These are phyloP conservation scores for Centruroides sculpturatus DNA, from an alignment of 1,140 invertebrate genomes.

Conservation along the genomic window DNA sequence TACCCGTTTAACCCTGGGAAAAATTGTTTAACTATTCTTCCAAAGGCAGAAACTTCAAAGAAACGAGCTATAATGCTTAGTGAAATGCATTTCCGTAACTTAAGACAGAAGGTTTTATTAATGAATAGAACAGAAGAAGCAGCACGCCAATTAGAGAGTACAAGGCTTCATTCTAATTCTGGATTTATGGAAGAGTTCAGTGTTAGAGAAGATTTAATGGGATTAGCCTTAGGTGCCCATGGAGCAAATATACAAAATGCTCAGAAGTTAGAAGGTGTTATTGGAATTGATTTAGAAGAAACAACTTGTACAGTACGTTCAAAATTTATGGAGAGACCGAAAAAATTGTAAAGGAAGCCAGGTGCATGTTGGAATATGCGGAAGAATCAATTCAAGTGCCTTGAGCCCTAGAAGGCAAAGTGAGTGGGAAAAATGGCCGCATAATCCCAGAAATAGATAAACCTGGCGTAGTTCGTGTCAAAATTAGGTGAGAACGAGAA, in stretches of 20 bases:
- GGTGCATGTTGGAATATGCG: constrained; percentile 88
- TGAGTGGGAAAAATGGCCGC: constrained; percentile 94
- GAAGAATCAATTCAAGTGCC: constrained; percentile 94
- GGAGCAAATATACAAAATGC: constrained; percentile 94
- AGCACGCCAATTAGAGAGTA: constrained; percentile 65
- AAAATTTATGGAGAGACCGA: constrained; percentile 84
- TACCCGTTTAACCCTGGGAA: too few relatives aligned
- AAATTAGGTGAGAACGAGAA: constrained; percentile 97
- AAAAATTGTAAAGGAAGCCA: constrained; percentile 79
- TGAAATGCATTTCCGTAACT: constrained; percentile 92
- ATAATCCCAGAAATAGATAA: constrained; percentile 99
- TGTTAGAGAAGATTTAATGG: constrained; percentile 92
- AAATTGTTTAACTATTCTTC: too few relatives aligned
- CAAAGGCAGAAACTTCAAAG: constrained; percentile 51
- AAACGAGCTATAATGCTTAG: constrained; percentile 55
- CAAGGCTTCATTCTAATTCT: constrained; percentile 17
- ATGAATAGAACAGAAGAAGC: constrained; percentile 93
- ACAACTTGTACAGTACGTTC: constrained; percentile 84
- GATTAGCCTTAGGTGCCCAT: constrained; percentile 75
- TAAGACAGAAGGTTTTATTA: constrained; percentile 72
- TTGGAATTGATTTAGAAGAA: constrained; percentile 92
- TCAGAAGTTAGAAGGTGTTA: constrained; percentile 81
- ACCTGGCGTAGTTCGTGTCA: constrained; percentile 86
- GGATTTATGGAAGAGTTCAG: constrained; percentile 83
- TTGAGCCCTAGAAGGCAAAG: constrained; percentile 69